Evolutionary conservation across 2,888 invertebrate genomes (phyloP).

Genomic region (Ischnus inquisitorius): DNA sequence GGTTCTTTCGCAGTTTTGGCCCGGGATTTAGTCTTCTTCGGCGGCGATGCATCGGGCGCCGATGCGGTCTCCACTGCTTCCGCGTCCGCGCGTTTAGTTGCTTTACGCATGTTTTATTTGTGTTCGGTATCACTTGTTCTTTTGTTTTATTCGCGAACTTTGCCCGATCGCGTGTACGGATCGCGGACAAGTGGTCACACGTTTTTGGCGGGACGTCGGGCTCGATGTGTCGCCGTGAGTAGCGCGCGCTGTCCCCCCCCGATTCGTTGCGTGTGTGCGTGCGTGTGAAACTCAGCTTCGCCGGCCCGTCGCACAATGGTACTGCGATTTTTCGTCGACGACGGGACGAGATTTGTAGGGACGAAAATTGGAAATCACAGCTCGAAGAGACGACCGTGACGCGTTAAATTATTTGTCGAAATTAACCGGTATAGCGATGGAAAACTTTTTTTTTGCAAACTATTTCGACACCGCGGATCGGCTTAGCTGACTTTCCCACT

Average conservation of each 20-base stretch:
- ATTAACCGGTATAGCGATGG: background rate
- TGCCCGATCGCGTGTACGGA: conserved; percentile 22
- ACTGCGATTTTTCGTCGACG: background rate
- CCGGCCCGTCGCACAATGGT: conserved; percentile 10
- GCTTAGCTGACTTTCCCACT: background rate
- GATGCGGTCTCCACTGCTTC: conserved; percentile 67
- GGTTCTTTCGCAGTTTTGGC: conserved; percentile 19
- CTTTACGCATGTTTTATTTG: conserved; percentile 71
- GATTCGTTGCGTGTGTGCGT: background rate
- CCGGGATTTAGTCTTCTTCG: conserved; percentile 70
- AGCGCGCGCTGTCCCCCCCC: background rate
- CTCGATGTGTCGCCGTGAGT: background rate
- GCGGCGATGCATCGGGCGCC: conserved; percentile 68
- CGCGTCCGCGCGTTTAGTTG: conserved; percentile 66
- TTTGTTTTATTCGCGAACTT: conserved; percentile 8
- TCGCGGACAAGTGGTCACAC: conserved; percentile 12
- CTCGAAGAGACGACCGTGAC: background rate
- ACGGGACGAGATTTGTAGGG: too few species aligned
- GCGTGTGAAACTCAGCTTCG: background rate
- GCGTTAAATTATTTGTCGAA: background rate
- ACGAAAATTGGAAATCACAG: background rate
- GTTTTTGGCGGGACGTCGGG: conserved; percentile 25
- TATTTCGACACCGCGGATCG: conserved; percentile 1
- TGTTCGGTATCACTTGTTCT: conserved; percentile 9
- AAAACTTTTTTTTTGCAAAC: background rate